Base-by-base conservation (phyloP, 2,888 invertebrate species). In the Tenthredo scrophulariae region DNA sequence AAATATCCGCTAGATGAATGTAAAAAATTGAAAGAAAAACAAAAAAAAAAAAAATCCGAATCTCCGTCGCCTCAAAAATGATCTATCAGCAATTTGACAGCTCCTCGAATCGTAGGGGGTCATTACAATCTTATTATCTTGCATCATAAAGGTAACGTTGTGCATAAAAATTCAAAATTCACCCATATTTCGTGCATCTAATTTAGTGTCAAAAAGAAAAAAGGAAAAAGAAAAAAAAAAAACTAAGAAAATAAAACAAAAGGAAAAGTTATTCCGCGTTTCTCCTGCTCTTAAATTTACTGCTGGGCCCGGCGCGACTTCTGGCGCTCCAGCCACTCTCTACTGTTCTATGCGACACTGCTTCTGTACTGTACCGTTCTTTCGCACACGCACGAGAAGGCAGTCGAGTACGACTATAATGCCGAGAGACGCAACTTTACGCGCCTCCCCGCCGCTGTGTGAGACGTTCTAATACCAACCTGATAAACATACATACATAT, bases 341-440 rank as follows among this genome's bases (percentile, higher is more conserved):
- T 80, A 62, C 65, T 62, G 40, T 80, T 62, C 37, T 37, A 80
- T 80, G 65, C 80, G 43, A 37, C 46, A 80, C 46, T 43, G 80
- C 46, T 46, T 62, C 33, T 83, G 46, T 65, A 70, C 67, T 67
- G 83, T 83, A 83, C 83, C 83, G 83, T 83, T 83, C 67, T 65
- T 70, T 83, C 50, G 65, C 83, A 70, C 83, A 83, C 83, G 46
- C 46, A 83, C 58, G 67, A 46, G 46, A 43, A 75, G 43, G 70
- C 70, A 37, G 33, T 33, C 26, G 46, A 6, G 29, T 43, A 75
- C 43, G 75, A 70, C 70, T 33, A 70, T 74, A 74, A 43, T 74
- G 40, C 80, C 58, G 58, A 43, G 83, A 62, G 67, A 54, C 65
- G 65, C 83, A 67, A 22, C 83, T 33, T 22, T 37, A 33, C 50